These are phyloP conservation scores for Merops nubicus DNA, from an alignment of 2,113 vertebrate genomes.

Conservation along the genomic window DNA sequence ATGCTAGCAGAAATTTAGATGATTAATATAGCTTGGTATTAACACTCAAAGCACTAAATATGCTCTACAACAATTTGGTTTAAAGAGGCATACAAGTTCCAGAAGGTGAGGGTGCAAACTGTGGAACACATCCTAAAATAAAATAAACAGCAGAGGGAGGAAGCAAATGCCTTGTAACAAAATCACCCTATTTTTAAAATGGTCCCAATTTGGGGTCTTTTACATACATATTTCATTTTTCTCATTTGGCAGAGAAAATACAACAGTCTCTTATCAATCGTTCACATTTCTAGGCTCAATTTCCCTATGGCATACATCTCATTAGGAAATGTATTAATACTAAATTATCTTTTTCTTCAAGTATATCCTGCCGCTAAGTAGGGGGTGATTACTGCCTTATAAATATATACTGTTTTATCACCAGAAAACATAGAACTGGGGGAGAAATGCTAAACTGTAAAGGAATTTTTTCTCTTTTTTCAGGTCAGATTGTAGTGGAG, in stretches of 20 bases:
- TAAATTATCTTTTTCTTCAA: slow-evolving; percentile 56
- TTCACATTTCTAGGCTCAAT: neutral
- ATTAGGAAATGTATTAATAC: slow-evolving; percentile 44
- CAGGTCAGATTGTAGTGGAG: neutral
- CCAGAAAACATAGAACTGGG: neutral
- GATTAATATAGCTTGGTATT: neutral
- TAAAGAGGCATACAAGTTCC: slow-evolving; percentile 31
- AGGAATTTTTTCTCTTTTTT: neutral
- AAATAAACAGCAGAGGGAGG: slow-evolving; percentile 38
- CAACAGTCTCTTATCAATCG: neutral
- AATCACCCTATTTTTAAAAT: slow-evolving; percentile 11
- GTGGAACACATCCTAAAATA: slow-evolving; percentile 14
- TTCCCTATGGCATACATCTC: neutral
- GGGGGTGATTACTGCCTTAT: slow-evolving; percentile 8
- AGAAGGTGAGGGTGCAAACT: slow-evolving; percentile 39
- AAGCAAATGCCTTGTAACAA: slow-evolving; percentile 23
- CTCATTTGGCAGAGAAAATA: neutral
- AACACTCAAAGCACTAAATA: neutral
- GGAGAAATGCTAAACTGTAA: neutral
- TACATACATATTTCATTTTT: neutral
- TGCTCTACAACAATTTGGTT: neutral
- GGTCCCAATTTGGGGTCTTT: neutral
- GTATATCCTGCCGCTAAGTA: slow-evolving; percentile 6
- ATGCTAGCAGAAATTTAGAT: neutral
- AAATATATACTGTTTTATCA: neutral